Conservation (phyloP, 2,888 invertebrate species). For the Mesorhabditis belari region DNA sequence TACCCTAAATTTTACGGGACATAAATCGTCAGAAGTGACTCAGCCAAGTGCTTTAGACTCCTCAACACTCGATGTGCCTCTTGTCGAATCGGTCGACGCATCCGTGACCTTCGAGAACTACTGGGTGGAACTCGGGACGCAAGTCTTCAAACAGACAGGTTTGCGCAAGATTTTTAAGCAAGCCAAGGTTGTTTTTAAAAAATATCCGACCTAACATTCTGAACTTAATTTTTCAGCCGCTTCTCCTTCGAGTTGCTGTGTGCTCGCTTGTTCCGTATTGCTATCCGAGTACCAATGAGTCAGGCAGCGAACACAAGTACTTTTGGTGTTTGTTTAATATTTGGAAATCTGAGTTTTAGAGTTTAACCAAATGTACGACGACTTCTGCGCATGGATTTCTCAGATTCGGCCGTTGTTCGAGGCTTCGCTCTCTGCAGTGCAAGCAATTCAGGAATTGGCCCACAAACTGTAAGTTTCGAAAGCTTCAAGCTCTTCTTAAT, state of each 20-base stretch:
- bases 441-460: not conserved
- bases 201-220: too few relatives aligned
- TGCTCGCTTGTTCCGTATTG: not conserved
- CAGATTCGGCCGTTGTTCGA: not conserved
- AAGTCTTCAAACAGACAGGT: not conserved
- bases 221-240: too few relatives aligned
- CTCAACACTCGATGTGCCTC: not conserved
- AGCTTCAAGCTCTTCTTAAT: not conserved
- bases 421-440: not conserved
- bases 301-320: not conserved
- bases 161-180: too few relatives aligned
- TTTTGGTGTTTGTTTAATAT: not conserved
- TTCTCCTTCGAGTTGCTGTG: not conserved
- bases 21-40: not conserved
- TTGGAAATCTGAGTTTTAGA: not conserved
- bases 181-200: too few relatives aligned
- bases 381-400: not conserved
- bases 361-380: not conserved
- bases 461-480: not conserved
- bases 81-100: not conserved
- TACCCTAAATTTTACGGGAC: not conserved
- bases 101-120: not conserved
- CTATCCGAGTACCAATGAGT: not conserved
- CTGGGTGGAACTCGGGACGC: not conserved
- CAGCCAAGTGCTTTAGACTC: not conserved